Conservation (phyloP, 2,797 vertebrate genomes). For the Ctenopoma multispine region DNA sequence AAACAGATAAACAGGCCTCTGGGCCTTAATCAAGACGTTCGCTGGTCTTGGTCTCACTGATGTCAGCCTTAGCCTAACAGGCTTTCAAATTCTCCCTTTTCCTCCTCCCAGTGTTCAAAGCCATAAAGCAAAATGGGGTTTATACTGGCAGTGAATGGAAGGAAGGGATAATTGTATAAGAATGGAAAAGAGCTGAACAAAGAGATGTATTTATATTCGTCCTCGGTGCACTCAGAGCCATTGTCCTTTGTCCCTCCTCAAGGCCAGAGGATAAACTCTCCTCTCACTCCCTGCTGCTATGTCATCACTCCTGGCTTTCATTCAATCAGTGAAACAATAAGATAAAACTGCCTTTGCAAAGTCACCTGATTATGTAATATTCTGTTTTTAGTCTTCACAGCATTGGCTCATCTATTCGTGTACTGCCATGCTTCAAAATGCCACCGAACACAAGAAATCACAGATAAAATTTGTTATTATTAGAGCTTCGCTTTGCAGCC, state of each 20-base stretch:
- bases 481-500: conserved; percentile 30
- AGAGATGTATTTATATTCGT: conserved; percentile 50
- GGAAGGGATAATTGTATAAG: conserved; percentile 51
- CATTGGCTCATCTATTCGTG: conserved; percentile 38
- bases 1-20: conserved; percentile 12
- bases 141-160: conserved; percentile 34
- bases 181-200: conserved; percentile 48
- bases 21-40: conserved; percentile 35
- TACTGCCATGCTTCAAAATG: conserved; percentile 13
- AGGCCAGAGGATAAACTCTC: conserved; percentile 69
- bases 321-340: conserved; percentile 70
- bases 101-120: conserved; percentile 32
- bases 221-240: conserved; percentile 38
- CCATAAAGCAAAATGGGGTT: conserved; percentile 46
- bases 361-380: conserved; percentile 73
- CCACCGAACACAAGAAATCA: conserved; percentile 11
- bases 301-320: conserved; percentile 72
- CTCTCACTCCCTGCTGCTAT: conserved; percentile 49
- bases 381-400: conserved; percentile 67
- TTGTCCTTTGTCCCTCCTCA: conserved; percentile 67
- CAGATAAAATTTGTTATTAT: conserved; percentile 47
- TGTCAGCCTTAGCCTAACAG: conserved; percentile 22
- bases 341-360: conserved; percentile 68
- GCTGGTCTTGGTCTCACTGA: background rate
- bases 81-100: conserved; percentile 27